Evolutionary conservation across 2,888 invertebrate species (phyloP).

Genomic region (Junonia oenone): DNA sequence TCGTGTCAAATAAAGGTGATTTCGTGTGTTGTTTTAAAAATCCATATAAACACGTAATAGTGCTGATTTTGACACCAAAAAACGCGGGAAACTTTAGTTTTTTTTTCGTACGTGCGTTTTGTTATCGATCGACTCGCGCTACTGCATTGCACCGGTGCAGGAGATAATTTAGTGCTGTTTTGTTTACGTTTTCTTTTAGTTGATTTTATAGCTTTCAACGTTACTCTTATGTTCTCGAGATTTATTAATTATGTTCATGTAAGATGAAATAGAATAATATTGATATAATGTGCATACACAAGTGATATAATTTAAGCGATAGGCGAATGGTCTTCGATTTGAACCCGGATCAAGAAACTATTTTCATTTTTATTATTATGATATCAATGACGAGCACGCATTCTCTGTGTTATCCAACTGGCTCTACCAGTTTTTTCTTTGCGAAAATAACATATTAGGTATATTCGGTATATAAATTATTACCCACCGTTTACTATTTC

Average conservation of each 20-base stretch:
- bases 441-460: conserved; percentile 36
- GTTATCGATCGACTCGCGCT: conserved; percentile 59
- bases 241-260: not conserved
- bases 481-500: not conserved
- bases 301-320: not conserved
- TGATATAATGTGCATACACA: not conserved
- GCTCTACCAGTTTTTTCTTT: conserved; percentile 57
- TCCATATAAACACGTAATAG: conserved; percentile 1
- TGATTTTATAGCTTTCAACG: conserved; percentile 29
- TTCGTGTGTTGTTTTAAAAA: conserved; percentile 13
- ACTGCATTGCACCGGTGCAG: conserved; percentile 58
- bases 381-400: conserved; percentile 39
- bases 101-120: conserved; percentile 41
- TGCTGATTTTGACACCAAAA: conserved; percentile 40
- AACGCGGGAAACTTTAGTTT: conserved; percentile 52
- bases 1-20: conserved; percentile 4
- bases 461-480: conserved; percentile 24
- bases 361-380: conserved; percentile 28
- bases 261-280: not conserved
- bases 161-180: conserved; percentile 47
- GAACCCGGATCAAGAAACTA: conserved; percentile 26
- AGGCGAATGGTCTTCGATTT: not conserved
- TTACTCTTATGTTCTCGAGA: not conserved
- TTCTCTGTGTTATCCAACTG: conserved; percentile 52
- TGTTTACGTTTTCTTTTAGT: conserved; percentile 56